These are phyloP conservation scores for Gadopsis bispinosus DNA, from an alignment of 2,797 vertebrate species.

Conservation along the genomic window DNA sequence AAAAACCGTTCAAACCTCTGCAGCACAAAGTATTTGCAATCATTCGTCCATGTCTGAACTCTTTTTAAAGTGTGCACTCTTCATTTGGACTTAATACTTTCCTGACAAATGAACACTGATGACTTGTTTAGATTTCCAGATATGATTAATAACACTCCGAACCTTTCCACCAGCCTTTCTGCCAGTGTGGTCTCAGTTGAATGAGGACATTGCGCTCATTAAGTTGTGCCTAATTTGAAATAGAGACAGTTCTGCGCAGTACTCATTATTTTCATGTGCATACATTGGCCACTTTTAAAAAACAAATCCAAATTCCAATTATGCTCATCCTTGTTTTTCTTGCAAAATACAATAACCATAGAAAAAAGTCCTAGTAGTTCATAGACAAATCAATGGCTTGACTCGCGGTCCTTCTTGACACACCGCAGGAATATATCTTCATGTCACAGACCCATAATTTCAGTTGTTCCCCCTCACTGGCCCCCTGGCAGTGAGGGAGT, in stretches of 20 bases:
- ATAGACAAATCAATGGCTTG: conserved; percentile 19
- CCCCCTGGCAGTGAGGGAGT: conserved; percentile 32
- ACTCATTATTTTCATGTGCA: conserved; percentile 43
- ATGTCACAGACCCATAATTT: conserved; percentile 24
- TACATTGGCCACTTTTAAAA: conserved; percentile 44
- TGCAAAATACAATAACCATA: conserved; percentile 19
- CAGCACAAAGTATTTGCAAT: not conserved
- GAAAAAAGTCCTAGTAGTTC: conserved; percentile 35
- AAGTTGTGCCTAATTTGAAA: conserved; percentile 46
- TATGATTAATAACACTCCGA: conserved; percentile 52
- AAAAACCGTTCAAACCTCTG: not conserved
- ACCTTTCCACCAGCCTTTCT: conserved; percentile 42
- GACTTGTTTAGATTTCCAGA: conserved; percentile 34
- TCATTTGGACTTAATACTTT: conserved; percentile 17
- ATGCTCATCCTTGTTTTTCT: conserved; percentile 20
- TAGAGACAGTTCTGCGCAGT: conserved; percentile 15
- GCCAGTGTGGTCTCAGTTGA: conserved; percentile 29
- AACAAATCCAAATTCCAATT: conserved; percentile 53
- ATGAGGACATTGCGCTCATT: conserved; percentile 53
- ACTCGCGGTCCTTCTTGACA: conserved; percentile 11
- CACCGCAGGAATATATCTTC: conserved; percentile 5
- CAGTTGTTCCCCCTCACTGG: conserved; percentile 32
- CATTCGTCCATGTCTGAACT: not conserved
- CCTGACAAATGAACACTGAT: conserved; percentile 20
- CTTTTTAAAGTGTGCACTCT: not conserved